Percentiles rank a stretch among this genome's conserved stretches.
phyloP scores from a whole-genome alignment of 1,140 invertebrate species.

The Latrodectus geometricus region DNA sequence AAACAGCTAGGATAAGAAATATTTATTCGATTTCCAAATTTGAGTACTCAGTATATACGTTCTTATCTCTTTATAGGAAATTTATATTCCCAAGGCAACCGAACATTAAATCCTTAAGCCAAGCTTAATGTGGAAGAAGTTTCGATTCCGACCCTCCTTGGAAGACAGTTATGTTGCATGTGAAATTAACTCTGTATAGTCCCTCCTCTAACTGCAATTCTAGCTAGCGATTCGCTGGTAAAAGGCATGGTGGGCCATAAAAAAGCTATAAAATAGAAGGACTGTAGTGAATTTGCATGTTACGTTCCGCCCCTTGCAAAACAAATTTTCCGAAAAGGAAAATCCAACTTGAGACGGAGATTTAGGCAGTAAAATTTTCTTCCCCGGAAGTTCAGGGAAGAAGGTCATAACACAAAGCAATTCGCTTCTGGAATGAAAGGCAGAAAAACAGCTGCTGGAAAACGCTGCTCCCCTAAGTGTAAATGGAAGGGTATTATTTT shows the following conservation, averaged over 20 bases:
- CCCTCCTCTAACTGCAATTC: conserved; percentile 36
- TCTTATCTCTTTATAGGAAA: conserved; percentile 23
- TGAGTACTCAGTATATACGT: not conserved
- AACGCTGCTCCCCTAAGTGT: conserved; percentile 37
- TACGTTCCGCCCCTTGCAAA: conserved; percentile 19
- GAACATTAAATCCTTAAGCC: conserved; percentile 6
- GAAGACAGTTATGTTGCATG: conserved; percentile 45
- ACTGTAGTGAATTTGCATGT: conserved; percentile 42
- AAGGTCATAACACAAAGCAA: conserved; percentile 46
- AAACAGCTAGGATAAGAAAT: not conserved
- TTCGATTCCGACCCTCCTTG: not conserved
- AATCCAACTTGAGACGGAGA: not conserved
- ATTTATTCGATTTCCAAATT: not conserved
- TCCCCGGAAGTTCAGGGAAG: conserved; percentile 9
- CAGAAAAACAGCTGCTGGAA: conserved; percentile 15
- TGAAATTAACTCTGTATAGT: conserved; percentile 22
- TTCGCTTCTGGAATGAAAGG: conserved; percentile 18
- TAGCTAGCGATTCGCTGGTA: conserved; percentile 22
- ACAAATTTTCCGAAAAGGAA: conserved; percentile 49
- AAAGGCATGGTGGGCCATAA: conserved; percentile 8
- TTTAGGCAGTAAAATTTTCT: conserved; percentile 15
- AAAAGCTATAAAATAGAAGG: conserved; percentile 39
- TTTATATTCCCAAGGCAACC: conserved; percentile 6
- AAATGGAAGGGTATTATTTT: not conserved
- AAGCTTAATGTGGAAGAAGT: not conserved